Evolutionary conservation across 1,140 invertebrate species (phyloP), one percentile per base, ranked within the genome.

Genomic region (Cydia amplana): DNA sequence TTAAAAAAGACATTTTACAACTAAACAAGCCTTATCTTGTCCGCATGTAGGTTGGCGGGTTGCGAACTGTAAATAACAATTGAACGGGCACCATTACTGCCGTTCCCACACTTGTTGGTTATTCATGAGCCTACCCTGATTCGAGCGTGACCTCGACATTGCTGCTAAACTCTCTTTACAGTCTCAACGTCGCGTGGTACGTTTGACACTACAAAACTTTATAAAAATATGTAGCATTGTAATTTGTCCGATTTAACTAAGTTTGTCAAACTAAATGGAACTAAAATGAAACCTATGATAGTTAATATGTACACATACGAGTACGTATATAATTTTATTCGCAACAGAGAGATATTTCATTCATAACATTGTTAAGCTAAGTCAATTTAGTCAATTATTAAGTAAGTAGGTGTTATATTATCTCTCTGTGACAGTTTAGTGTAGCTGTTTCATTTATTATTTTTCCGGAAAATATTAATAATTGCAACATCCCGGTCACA

Each of bases 91-190:
- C 55, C 55, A 60, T 60, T 20, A 60, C 16, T 49, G 55, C 55
- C n/a, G 20, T 60, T 60, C 55, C 55, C 55, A 60, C 55, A 20
- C 18, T 60, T 60, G 55, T 60, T 60, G 55, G 55, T 9, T 60
- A 60, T 60, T 23, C 55, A 60, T 60, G 55, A 60, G 55, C 9
- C 55, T 60, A 60, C 55, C 49, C 49, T 51, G 55, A 23, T 60
- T 60, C 51, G 55, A 20, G 55, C 55, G 55, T 23, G 55, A 23
- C 55, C 55, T 60, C 55, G 55, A 60, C 55, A 60, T 60, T 60
- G 20, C 55, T 3, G 2, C 6, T 60, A 0, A 7, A 23, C 20
- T 60, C 18, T 60, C 55, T 60, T 60, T 23, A 10, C 55, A 18
- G 4, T 60, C 18, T 60, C 32, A 32, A 32, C 32, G 32, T 40